Conservation (phyloP, 2,888 invertebrate species). For the Liposcelis brunnea region DNA sequence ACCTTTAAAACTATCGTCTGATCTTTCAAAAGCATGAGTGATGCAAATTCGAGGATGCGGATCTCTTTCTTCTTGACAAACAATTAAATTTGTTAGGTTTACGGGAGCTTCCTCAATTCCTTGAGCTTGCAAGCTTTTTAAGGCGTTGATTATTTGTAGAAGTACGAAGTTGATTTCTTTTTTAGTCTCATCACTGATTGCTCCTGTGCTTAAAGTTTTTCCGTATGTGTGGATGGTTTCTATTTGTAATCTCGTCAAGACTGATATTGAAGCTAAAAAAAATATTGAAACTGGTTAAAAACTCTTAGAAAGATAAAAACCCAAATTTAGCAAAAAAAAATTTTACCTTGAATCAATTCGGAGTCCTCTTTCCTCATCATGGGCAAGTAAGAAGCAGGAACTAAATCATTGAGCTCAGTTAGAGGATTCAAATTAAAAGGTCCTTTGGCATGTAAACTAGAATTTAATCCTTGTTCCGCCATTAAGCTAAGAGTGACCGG, state of each 20-base stretch:
- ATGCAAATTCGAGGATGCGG: conserved; percentile 23
- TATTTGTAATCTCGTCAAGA: conserved; percentile 54
- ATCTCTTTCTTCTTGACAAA: conserved; percentile 37
- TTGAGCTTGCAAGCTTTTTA: conserved; percentile 65
- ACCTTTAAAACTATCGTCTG: not conserved
- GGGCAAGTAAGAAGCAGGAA: conserved; percentile 47
- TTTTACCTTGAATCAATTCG: conserved; percentile 15
- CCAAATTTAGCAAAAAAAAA: too few species aligned
- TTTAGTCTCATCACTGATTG: conserved; percentile 31
- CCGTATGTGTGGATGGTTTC: conserved; percentile 57
- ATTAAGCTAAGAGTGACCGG: conserved; percentile 49
- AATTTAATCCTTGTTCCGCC: conserved; percentile 37
- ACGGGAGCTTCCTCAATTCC: conserved; percentile 64
- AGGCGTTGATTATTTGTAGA: conserved; percentile 61
- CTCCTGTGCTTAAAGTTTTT: conserved; percentile 26
- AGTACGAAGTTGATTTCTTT: conserved; percentile 59
- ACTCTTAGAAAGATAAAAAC: too few species aligned
- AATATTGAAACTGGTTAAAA: conserved; percentile 9
- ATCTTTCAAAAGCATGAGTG: conserved; percentile 12
- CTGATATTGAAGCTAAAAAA: conserved; percentile 54
- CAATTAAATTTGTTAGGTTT: conserved; percentile 51
- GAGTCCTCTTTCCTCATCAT: conserved; percentile 6
- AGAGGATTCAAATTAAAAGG: conserved; percentile 52
- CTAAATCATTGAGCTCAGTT: conserved; percentile 63
- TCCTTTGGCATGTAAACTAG: conserved; percentile 33